These are phyloP conservation scores for Andrena chrysosceles DNA, from an alignment of 2,888 invertebrate genomes.

Conservation along the genomic window DNA sequence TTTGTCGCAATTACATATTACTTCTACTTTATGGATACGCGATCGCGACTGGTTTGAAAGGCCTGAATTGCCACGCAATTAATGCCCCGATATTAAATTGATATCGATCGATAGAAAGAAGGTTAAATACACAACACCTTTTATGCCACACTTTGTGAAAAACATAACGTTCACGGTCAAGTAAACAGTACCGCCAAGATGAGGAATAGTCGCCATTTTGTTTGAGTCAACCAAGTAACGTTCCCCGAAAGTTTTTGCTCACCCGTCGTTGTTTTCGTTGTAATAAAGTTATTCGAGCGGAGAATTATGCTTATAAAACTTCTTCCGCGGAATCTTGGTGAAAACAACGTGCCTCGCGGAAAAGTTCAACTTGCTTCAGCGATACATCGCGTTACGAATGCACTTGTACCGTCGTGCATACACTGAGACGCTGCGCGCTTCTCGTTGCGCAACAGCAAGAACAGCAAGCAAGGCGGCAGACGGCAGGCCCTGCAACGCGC, in stretches of 20 bases:
- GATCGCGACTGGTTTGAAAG: not conserved
- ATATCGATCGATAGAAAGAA: slow-evolving; percentile 10
- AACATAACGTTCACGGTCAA: slow-evolving; percentile 59
- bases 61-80: not conserved
- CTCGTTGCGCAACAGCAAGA: slow-evolving; percentile 68
- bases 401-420: slow-evolving; percentile 69
- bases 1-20: slow-evolving; percentile 31
- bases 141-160: slow-evolving; percentile 38
- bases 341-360: slow-evolving; percentile 46
- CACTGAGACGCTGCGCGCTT: slow-evolving; percentile 73
- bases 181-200: slow-evolving; percentile 76
- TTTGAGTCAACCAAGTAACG: slow-evolving; percentile 69
- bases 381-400: slow-evolving; percentile 71
- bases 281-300: slow-evolving; percentile 25
- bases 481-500: slow-evolving; percentile 23
- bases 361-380: slow-evolving; percentile 64
- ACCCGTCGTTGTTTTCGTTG: slow-evolving; percentile 45
- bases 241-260: slow-evolving; percentile 41
- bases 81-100: not conserved
- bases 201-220: slow-evolving; percentile 76
- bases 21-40: slow-evolving; percentile 1
- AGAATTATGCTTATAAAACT: slow-evolving; percentile 13
- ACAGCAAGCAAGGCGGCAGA: slow-evolving; percentile 34
- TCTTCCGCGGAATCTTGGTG: slow-evolving; percentile 47
- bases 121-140: slow-evolving; percentile 38